Percentiles rank a stretch among this genome's conserved stretches.
phyloP scores from a whole-genome alignment of 2,888 invertebrate genomes.

The Myopa tessellatipennis region DNA sequence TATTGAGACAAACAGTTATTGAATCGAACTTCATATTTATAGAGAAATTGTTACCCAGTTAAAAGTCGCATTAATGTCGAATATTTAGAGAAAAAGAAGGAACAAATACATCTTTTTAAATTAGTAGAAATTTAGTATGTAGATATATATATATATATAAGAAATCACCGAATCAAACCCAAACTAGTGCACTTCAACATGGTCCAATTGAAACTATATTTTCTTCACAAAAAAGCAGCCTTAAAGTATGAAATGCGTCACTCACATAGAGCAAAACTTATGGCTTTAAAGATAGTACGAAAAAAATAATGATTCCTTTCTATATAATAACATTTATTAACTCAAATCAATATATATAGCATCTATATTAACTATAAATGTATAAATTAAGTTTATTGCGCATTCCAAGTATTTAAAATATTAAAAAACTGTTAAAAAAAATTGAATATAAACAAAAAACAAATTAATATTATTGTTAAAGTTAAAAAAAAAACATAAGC shows the following conservation, averaged over 20 bases:
- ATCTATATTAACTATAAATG: constrained; percentile 35
- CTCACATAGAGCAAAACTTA: constrained; percentile 32
- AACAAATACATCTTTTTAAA: not conserved
- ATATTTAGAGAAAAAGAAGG: not conserved
- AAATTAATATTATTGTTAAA: constrained; percentile 41
- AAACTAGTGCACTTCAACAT: constrained; percentile 33
- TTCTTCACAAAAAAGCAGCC: constrained; percentile 50
- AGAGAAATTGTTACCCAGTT: not conserved
- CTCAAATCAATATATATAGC: constrained; percentile 13
- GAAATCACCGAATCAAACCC: not conserved
- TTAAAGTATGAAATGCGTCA: constrained; percentile 46
- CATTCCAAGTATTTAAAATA: constrained; percentile 59
- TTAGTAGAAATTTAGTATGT: too few species aligned
- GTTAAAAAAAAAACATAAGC: not conserved
- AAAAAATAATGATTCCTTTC: constrained; percentile 12
- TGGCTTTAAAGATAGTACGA: constrained; percentile 54
- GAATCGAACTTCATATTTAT: not conserved
- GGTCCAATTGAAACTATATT: constrained; percentile 54
- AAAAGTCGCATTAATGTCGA: not conserved
- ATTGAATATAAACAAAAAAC: constrained; percentile 49
- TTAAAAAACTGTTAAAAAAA: constrained; percentile 28
- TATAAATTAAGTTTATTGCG: constrained; percentile 46
- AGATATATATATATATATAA: too few species aligned
- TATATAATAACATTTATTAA: constrained; percentile 3
- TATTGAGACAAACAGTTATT: not conserved